Base-by-base conservation (phyloP, 2,888 invertebrate genomes). In the Drosophila acutilabella region DNA sequence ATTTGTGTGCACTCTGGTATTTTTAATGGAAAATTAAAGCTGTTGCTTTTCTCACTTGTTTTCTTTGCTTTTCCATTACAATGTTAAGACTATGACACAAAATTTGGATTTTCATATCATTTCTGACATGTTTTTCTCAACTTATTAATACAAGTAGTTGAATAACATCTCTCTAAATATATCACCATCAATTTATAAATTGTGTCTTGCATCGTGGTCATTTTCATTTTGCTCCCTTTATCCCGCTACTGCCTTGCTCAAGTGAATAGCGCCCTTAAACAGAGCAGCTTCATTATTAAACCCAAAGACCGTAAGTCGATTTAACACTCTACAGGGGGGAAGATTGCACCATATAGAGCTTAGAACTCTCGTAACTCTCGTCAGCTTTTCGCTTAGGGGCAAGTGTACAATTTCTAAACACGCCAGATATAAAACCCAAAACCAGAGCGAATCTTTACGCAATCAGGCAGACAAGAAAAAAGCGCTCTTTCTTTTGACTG, bases 401-500 rank as follows among this genome's bases (percentile, higher is more conserved):
- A 59, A 54, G 41, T 13, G 65, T 41, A 61, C 47, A 54, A 56
- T 65, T 58, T 48, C 60, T 54, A 70, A 73, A 67, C 38, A 40
- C 41, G 50, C 36, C 40, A 41, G 18, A 8, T 4, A 41, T 26
- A 30, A 65, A 42, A 16, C 4, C 44, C 44, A 16, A 64, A 72
- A 60, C 64, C 54, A 59, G 61, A 51, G 48, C 61, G 62, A 76
- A 73, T 79, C 65, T 66, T 73, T 62, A 51, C 45, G 72, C 72
- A 77, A 79, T 76, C 78, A 70, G 44, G 36, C 51, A n/a, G 54
- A 51, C 50, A 42, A 56, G 47, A 44, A 70, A 74, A 74, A 76
- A 76, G 50, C 65, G 68, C 38, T 73, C 76, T 62, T 68, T 71
- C 79, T 79, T 78, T 68, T 79, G 78, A 72, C 75, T 75, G 66